Base-by-base conservation (phyloP, 2,888 invertebrate genomes). In the Hyppa rectilinea region DNA sequence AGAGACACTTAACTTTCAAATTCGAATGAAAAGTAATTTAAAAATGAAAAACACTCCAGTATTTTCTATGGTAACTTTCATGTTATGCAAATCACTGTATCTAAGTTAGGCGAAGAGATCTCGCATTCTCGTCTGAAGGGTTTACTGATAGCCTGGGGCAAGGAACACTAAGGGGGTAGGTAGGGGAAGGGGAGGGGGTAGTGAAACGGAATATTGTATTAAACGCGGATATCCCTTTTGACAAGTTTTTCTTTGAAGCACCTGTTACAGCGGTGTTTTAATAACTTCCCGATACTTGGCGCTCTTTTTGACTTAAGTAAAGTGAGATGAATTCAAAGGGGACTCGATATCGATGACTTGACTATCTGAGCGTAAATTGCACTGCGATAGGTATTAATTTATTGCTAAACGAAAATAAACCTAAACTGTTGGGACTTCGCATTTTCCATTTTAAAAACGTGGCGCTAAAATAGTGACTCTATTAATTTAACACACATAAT, bases 191-290 rank as follows among this genome's bases (percentile, higher is more conserved):
- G n/a, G n/a, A n/a, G 23, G 49, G 53, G 36, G 26, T 45, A n/a
- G n/a, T 66, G 61, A 79, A 80, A 82, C 70, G 65, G 84, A 87
- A 88, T 88, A 85, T 87, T 85, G 80, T 84, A 87, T 82, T 85
- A 63, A 83, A 81, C 59, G 69, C 40, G 45, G 66, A 76, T 76
- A 85, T 75, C 65, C 61, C 80, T 86, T 88, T 86, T 82, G 83
- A 83, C 81, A 88, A 87, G 82, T 86, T 87, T 78, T 80, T 85
- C 80, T 81, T 85, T 81, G 81, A 84, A 85, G 82, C 85, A 88
- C 85, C 86, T 88, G 87, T 84, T 85, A 83, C 85, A 56, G 63
- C 55, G 47, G 4, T 70, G 71, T 72, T 71, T 80, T 78, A 74
- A 78, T 79, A 82, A 85, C 63, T 83, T 81, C 66, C 43, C 52